Conservation (phyloP, 2,113 vertebrate genomes). For the Corythoichthys intestinalis region DNA sequence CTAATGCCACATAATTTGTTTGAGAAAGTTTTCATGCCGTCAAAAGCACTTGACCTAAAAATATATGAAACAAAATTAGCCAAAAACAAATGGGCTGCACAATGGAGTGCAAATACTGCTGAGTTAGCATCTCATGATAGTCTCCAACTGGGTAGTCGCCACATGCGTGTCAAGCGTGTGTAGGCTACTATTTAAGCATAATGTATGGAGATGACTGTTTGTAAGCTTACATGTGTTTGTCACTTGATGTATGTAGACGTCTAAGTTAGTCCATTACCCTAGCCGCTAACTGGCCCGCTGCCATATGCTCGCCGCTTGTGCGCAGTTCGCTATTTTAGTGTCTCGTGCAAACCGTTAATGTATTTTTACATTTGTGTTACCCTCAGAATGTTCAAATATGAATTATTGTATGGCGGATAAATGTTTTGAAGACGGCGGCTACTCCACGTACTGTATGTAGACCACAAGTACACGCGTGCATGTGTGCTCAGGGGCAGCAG, state of each 20-base stretch:
- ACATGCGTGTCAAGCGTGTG: not conserved
- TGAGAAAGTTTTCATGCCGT: conserved; percentile 33
- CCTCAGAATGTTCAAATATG: not conserved
- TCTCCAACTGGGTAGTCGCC: not conserved
- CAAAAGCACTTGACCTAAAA: conserved; percentile 12
- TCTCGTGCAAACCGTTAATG: not conserved
- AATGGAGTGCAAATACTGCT: not conserved
- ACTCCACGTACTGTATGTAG: not conserved
- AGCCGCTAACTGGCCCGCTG: not conserved
- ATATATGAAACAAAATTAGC: conserved; percentile 1
- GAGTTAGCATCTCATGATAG: not conserved
- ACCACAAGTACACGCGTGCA: not conserved
- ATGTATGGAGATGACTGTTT: not conserved
- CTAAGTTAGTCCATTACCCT: not conserved
- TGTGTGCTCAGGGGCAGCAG: conserved; percentile 14
- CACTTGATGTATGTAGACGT: not conserved
- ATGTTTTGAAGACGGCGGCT: not conserved
- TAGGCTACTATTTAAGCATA: not conserved
- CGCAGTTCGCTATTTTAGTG: not conserved
- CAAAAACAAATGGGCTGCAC: not conserved
- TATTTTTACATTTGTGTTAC: not conserved
- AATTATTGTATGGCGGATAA: not conserved
- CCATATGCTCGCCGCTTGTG: not conserved
- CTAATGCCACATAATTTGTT: conserved; percentile 40
- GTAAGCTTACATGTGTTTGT: not conserved